These are phyloP conservation scores for Diaphora mendica DNA, from an alignment of 2,888 invertebrate genomes.

Conservation along the genomic window DNA sequence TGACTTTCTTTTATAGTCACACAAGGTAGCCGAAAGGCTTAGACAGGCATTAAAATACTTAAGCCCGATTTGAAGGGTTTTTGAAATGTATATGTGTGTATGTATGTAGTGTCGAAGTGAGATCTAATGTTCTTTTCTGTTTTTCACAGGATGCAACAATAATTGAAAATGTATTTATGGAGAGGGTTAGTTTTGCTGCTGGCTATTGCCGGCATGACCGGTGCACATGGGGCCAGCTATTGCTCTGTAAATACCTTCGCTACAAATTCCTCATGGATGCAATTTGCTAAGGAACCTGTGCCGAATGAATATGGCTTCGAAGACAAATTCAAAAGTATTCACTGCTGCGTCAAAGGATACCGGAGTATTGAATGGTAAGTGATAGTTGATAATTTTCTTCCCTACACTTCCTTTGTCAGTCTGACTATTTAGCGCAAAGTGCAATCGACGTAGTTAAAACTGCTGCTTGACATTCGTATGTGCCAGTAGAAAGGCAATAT, in stretches of 20 bases:
- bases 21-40: background rate
- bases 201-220: conserved; percentile 57
- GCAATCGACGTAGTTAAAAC: background rate
- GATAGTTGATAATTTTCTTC: background rate
- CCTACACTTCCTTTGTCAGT: background rate
- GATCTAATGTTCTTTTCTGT: conserved; percentile 5
- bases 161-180: conserved; percentile 63
- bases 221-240: conserved; percentile 77
- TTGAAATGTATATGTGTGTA: background rate
- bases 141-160: conserved; percentile 61
- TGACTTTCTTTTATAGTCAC: background rate
- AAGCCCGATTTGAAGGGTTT: background rate
- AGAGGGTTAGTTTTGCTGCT: conserved; percentile 58
- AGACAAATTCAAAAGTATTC: conserved; percentile 90
- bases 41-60: background rate
- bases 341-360: conserved; percentile 92
- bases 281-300: conserved; percentile 91
- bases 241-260: conserved; percentile 87
- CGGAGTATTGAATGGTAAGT: conserved; percentile 93
- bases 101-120: background rate
- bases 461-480: background rate
- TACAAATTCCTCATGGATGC: conserved; percentile 88
- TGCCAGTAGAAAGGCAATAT: background rate
- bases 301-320: conserved; percentile 89
- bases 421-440: background rate